Evolutionary conservation across 2,888 invertebrate species (phyloP).

Genomic region (Microplitis manilae): DNA sequence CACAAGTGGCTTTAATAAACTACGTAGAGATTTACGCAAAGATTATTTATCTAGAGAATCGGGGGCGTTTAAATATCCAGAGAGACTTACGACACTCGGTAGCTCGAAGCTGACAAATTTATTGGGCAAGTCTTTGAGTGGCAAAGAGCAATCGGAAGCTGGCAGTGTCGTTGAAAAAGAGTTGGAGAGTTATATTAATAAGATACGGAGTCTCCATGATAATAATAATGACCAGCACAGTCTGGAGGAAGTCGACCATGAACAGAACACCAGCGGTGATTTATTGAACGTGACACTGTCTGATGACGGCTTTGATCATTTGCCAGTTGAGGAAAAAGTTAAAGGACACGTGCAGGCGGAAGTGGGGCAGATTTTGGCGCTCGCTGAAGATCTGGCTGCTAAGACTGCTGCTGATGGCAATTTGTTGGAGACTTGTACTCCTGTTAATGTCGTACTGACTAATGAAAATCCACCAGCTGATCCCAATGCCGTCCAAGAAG

Average conservation of each 20-base stretch:
- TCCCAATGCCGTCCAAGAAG: not conserved
- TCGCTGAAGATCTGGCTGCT: slow-evolving; percentile 55
- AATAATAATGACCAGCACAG: slow-evolving; percentile 51
- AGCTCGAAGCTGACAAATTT: not conserved
- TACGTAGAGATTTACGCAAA: not conserved
- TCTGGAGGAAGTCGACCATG: slow-evolving; percentile 59
- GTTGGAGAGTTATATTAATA: slow-evolving; percentile 62
- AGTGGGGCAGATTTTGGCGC: slow-evolving; percentile 49
- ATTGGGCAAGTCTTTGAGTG: not conserved
- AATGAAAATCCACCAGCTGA: not conserved
- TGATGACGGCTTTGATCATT: slow-evolving; percentile 55
- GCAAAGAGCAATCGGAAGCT: slow-evolving; percentile 31
- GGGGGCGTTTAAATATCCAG: slow-evolving; percentile 21
- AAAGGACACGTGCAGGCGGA: slow-evolving; percentile 48
- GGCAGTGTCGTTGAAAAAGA: slow-evolving; percentile 55
- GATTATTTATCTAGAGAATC: not conserved
- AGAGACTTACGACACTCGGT: not conserved
- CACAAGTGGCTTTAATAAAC: not conserved
- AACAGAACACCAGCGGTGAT: slow-evolving; percentile 66
- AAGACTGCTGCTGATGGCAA: slow-evolving; percentile 21
- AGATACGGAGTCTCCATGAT: slow-evolving; percentile 60
- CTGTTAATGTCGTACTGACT: not conserved
- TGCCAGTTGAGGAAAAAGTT: slow-evolving; percentile 47
- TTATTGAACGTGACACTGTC: slow-evolving; percentile 61
- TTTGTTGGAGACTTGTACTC: too few relatives aligned